Evolutionary conservation across 2,888 invertebrate species (phyloP), one percentile per base, ranked within the genome.

Genomic region (Trichogramma dendrolimi): DNA sequence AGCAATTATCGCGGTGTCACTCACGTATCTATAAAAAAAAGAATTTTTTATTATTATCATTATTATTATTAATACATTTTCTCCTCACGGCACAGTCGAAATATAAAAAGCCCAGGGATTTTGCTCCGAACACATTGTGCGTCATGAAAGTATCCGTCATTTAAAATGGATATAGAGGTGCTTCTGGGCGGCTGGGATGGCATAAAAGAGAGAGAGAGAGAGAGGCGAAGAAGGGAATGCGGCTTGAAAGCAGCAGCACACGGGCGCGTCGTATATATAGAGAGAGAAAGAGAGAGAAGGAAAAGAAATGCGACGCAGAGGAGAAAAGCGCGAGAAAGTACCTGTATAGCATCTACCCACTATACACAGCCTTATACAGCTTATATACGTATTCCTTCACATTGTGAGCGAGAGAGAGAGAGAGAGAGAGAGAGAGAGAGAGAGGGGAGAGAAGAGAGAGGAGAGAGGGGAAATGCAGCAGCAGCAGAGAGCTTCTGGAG

Each of bases 141-240:
- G 27, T 27, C 27, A 27, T 72, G 73, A 75, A 78, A 77, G 77
- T 78, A 76, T 77, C 73, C 75, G 76, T 76, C 73, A 77, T 78
- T 78, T 76, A 77, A 77, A 77, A 77, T 78, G 76, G 75, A 77
- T 76, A 75, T 77, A 76, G 76, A 74, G 75, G 73, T 73, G 27
- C 27, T 27, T 27, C 27, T 27, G 27, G 27, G 27, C 27, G 27
- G 27, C 27, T 27, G 77, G 55, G 74, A 73, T 75, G 27, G 27
- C 27, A 75, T 74, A 75, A 75, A 73, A 75, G 72, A 72, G 72
- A 69, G 73, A 71, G 72, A 71, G 69, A 70, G 71, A 66, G 62
- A 58, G 63, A 66, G 65, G 57, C 53, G 67, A 70, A 69, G 68
- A 58, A 27, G 27, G 27, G 27, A 27, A 27, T 27, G 27, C 27